Evolutionary conservation across 2,113 vertebrate species (phyloP), one percentile per base, ranked within the genome.

Genomic region (Limanda limanda): DNA sequence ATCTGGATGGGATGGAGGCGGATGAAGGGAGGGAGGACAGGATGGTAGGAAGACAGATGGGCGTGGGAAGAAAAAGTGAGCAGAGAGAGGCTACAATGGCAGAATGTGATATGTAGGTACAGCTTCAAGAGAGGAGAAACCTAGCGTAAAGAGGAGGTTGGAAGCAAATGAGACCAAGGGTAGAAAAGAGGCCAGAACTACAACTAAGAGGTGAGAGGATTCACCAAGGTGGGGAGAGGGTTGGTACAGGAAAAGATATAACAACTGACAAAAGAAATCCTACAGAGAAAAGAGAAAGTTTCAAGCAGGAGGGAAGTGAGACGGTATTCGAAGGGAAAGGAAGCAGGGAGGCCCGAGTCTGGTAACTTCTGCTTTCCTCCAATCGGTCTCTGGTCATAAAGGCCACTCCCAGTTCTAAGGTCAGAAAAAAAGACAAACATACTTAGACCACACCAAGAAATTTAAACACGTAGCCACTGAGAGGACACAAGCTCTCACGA

Each of bases 381-480:
- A 48, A 37, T 11, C 21, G n/a, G 56, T 52, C 66, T 68, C 37
- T 51, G 48, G 40, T 64, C 61, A 21, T 74, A 23, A 62, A 56
- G n/a, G 84, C 83, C 88, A 73, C 88, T 59, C 88, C 90, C 81
- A 63, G 78, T 82, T 86, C 74, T 83, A 82, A 81, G 62, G 75
- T 86, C 82, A 78, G 67, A 23, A 51, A 13, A 66, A 9, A 76
- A 67, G 51, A 42, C 18, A 63, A 65, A 78, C 0, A 17, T 20
- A 77, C 25, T 20, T 11, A 2, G 65, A 48, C 59, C 69, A 68
- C 83, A 60, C 58, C 74, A 64, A 23, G 3, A 76, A 73, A 54
- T 23, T n/a, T 52, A 78, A 71, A 88, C 48, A 79, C 40, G 21
- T 9, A 63, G 23, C 20, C 10, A 58, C 48, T 47, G 13, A 61